Evolutionary conservation across 2,797 vertebrate species (phyloP), one percentile per base, ranked within the genome.

Genomic region (Crocodylus rhombifer): DNA sequence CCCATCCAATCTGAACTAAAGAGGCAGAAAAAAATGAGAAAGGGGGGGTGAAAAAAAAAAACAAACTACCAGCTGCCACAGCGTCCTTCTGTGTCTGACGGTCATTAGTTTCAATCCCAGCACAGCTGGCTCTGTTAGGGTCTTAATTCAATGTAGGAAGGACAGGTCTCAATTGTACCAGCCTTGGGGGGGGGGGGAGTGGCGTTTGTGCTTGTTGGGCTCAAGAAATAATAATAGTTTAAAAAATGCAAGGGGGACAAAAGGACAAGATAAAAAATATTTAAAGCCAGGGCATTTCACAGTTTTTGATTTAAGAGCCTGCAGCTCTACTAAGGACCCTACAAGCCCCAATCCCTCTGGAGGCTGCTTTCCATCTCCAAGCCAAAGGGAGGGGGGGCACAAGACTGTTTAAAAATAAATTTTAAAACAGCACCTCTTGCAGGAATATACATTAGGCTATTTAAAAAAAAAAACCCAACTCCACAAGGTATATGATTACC

Each of bases 61-160:
- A 91, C 92, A 94, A 91, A 91, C 95, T 95, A 95, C 97, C 97
- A 97, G 97, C 97, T 98, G 97, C 97, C 97, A 97, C 97, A 79
- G 96, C 97, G 97, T 97, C 97, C 97, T 97, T 97, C 97, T 97
- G 97, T 94, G 97, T 96, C 97, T 98, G 96, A 90, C 94, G 97
- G 98, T 98, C 97, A 97, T 97, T 97, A 97, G 98, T 97, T 94
- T 97, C 97, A 97, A 97, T 97, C 97, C 97, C 97, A 96, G 97
- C 96, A 97, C 97, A 98, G 97, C 97, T 97, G 97, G 97, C 96
- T 97, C 94, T 82, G 96, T 91, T 94, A 97, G 95, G 95, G 94
- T 96, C 97, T 97, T 97, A 97, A 97, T 97, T 97, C 97, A 97
- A 95, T 96, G 97, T 94, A 95, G 94, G 96, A 96, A 96, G 96